Conservation (phyloP, 2,113 vertebrate genomes). For the Psittacula cyanocephala region DNA sequence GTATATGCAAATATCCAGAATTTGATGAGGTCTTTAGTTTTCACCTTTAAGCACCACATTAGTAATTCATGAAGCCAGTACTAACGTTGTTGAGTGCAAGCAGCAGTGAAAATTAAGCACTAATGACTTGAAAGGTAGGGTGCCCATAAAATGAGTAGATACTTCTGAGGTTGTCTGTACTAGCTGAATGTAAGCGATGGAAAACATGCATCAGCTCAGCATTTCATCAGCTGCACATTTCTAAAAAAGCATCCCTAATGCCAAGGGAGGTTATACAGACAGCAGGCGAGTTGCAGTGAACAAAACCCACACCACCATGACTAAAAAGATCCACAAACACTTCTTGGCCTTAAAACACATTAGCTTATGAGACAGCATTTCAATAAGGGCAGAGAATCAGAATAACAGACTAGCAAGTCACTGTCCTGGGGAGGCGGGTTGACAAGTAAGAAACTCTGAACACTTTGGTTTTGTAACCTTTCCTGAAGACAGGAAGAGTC, state of each 20-base stretch:
- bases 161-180: conserved; percentile 60
- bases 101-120: conserved; percentile 59
- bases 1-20: conserved; percentile 65
- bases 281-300: neutral
- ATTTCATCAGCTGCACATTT: conserved; percentile 22
- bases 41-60: conserved; percentile 65
- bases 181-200: conserved; percentile 46
- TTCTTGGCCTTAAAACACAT: neutral
- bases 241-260: conserved; percentile 10
- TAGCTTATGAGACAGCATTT: neutral
- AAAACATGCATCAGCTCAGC: neutral
- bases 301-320: neutral
- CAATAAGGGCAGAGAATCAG: neutral
- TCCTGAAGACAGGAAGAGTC: neutral
- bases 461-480: neutral
- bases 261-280: neutral
- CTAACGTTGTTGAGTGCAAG: conserved; percentile 21
- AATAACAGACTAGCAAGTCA: rapidly evolving
- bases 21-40: conserved; percentile 73
- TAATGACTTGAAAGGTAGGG: conserved; percentile 63
- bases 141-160: conserved; percentile 45
- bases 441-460: neutral
- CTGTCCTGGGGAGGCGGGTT: neutral
- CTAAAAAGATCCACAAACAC: neutral
- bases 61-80: conserved; percentile 66